Evolutionary conservation across 2,888 invertebrate species (phyloP).

Genomic region (Anarsia innoxiella): DNA sequence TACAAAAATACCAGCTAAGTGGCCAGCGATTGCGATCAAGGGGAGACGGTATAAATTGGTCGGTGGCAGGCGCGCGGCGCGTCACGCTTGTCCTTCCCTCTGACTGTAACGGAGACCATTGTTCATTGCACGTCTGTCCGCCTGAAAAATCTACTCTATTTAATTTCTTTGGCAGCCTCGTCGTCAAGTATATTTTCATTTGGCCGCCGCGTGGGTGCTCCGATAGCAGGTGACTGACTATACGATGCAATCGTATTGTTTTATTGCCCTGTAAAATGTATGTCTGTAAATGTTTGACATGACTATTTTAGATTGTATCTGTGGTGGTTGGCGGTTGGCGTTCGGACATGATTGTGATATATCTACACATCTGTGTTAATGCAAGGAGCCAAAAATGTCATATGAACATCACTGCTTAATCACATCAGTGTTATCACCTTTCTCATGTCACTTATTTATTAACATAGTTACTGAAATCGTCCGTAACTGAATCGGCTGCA

Average conservation of each 20-base stretch:
- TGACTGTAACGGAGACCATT: slow-evolving; percentile 52
- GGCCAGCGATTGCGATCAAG: slow-evolving; percentile 17
- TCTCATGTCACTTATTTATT: no score
- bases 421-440: no score
- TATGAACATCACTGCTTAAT: no score
- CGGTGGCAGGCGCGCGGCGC: slow-evolving; percentile 22
- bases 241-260: slow-evolving; percentile 61
- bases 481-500: background rate
- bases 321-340: slow-evolving; percentile 5
- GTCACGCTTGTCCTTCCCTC: slow-evolving; percentile 48
- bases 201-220: slow-evolving; percentile 54
- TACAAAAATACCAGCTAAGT: slow-evolving; percentile 10
- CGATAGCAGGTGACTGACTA: slow-evolving; percentile 62
- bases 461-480: background rate
- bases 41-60: slow-evolving; percentile 13
- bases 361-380: slow-evolving; percentile 7
- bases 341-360: background rate
- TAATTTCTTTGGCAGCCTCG: slow-evolving; percentile 68
- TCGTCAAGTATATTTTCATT: slow-evolving; percentile 62
- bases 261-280: slow-evolving; percentile 52
- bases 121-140: slow-evolving; percentile 54
- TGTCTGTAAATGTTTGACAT: slow-evolving; percentile 37
- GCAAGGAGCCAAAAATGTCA: no score
- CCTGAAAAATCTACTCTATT: slow-evolving; percentile 67
- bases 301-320: slow-evolving; percentile 12